A percentile compares a stretch with the other conserved stretches of the same genome.
Evolutionary conservation across 1,140 invertebrate species (phyloP).

Genomic region (silkworm (Bombyx mori)): DNA sequence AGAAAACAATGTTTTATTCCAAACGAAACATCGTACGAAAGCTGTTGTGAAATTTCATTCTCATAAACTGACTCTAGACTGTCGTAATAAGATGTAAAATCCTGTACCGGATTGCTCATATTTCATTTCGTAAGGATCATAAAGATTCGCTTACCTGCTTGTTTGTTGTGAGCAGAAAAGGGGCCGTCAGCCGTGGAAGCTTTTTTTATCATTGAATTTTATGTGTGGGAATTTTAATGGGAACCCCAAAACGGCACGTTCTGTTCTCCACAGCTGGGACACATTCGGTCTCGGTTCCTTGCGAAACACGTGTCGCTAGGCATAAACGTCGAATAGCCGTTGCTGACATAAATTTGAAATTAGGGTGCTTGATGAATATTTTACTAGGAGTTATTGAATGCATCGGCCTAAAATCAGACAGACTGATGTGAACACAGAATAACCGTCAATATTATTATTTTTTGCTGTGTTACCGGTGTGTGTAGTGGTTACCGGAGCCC

Average conservation of each 20-base stretch:
- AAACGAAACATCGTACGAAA: slow-evolving; percentile 22
- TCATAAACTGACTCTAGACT: slow-evolving; percentile 29
- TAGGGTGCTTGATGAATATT: too few species aligned
- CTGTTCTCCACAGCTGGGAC: slow-evolving; percentile 52
- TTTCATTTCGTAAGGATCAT: slow-evolving; percentile 49
- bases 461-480: too few species aligned
- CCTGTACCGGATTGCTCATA: slow-evolving; percentile 37
- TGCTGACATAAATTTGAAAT: too few species aligned
- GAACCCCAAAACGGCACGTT: slow-evolving; percentile 55
- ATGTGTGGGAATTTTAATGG: slow-evolving; percentile 68
- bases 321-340: too few species aligned
- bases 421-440: too few species aligned
- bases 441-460: too few species aligned
- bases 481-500: too few species aligned
- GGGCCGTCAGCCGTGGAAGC: slow-evolving; percentile 42
- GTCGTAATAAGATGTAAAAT: slow-evolving; percentile 53
- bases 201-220: slow-evolving; percentile 63
- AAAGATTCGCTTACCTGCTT: slow-evolving; percentile 67
- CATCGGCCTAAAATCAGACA: too few species aligned
- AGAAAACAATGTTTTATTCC: slow-evolving; percentile 30
- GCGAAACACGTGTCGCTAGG: slow-evolving; percentile 44
- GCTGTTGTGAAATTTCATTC: slow-evolving; percentile 24
- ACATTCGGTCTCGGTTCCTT: slow-evolving; percentile 42
- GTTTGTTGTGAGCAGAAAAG: slow-evolving; percentile 60
- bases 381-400: too few species aligned